Evolutionary conservation across 2,113 vertebrate genomes (phyloP).

Genomic region (Tragelaphus buxtoni): DNA sequence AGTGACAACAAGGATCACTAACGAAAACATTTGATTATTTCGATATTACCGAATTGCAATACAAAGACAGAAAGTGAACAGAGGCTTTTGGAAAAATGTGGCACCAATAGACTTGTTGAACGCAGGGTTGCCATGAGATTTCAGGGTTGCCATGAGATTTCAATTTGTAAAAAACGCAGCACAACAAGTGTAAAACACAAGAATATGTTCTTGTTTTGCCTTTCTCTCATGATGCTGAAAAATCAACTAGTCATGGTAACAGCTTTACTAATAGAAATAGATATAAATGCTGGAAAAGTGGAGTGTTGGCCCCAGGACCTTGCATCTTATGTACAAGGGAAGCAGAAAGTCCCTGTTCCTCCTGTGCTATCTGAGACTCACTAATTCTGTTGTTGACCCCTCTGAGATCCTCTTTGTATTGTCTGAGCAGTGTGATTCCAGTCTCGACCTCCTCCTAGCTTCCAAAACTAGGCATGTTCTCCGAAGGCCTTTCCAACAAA

Average conservation of each 20-base stretch:
- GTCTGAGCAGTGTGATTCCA: not conserved
- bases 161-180: not conserved
- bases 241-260: not conserved
- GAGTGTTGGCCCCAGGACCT: not conserved
- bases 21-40: not conserved
- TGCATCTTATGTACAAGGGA: not conserved
- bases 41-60: not conserved
- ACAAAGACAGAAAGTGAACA: not conserved
- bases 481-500: not conserved
- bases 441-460: not conserved
- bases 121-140: not conserved
- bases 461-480: not conserved
- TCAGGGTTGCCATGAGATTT: not conserved
- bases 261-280: not conserved
- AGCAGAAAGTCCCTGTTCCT: not conserved
- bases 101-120: not conserved
- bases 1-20: not conserved
- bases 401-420: no score
- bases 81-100: not conserved
- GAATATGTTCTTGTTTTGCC: not conserved
- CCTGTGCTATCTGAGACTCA: not conserved
- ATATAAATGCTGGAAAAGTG: not conserved
- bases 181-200: not conserved
- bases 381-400: not conserved
- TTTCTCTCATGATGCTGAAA: not conserved